phyloP scores from a whole-genome alignment of 1,140 invertebrate species.

The Phthorimaea operculella region DNA sequence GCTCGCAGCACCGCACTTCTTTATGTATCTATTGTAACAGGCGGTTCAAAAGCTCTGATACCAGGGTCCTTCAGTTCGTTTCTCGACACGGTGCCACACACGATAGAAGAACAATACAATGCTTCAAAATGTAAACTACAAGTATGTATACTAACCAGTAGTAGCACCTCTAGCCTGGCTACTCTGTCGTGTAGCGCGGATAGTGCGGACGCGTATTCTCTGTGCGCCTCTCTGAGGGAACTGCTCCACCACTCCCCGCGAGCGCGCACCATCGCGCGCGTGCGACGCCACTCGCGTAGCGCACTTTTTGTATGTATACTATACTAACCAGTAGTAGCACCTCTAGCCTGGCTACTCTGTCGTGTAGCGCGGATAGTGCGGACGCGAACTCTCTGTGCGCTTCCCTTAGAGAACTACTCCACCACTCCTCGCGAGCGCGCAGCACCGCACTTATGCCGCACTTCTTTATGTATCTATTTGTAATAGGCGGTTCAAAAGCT shows the following conservation, averaged over 20 bases:
- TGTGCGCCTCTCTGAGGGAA: conserved; percentile 50
- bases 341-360: conserved; percentile 53
- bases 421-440: conserved; percentile 59
- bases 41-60: too few species aligned
- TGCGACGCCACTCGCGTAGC: conserved; percentile 52
- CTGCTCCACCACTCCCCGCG: conserved; percentile 60
- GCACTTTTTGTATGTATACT: too few species aligned
- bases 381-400: conserved; percentile 56
- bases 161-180: conserved; percentile 50
- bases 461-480: too few species aligned
- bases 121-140: too few species aligned
- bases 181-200: conserved; percentile 58
- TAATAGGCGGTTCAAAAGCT: too few species aligned
- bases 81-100: too few species aligned
- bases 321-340: conserved; percentile 56
- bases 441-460: conserved; percentile 53
- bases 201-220: conserved; percentile 54
- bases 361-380: conserved; percentile 56
- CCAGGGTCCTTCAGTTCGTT: too few species aligned
- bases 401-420: conserved; percentile 47
- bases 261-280: conserved; percentile 52
- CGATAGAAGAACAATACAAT: too few species aligned
- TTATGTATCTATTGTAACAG: too few species aligned
- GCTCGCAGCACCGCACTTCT: conserved; percentile 51
- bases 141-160: conserved; percentile 51